Evolutionary conservation across 2,113 vertebrate species (phyloP).

Genomic region (Xerus inauris): DNA sequence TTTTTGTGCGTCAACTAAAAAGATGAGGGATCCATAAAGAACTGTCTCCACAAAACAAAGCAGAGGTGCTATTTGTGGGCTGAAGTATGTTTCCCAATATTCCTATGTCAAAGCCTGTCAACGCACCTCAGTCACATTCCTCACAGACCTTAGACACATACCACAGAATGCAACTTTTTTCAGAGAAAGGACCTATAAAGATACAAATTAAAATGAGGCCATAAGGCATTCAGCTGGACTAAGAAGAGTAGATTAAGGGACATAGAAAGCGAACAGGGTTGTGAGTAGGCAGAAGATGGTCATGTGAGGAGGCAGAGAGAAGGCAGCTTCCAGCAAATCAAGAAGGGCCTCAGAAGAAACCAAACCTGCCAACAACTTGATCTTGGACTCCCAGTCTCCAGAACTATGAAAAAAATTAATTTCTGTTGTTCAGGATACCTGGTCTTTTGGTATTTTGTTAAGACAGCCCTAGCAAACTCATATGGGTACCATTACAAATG

Average conservation of each 20-base stretch:
- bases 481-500: background rate
- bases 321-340: background rate
- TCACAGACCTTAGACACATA: background rate
- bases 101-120: too few species aligned
- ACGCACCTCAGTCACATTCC: background rate
- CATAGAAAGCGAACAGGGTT: background rate
- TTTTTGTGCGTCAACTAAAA: background rate
- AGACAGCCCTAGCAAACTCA: background rate
- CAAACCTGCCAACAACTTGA: background rate
- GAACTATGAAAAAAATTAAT: background rate
- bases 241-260: background rate
- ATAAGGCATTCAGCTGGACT: too few species aligned
- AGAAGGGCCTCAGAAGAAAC: background rate
- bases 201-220: background rate
- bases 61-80: background rate
- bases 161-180: background rate
- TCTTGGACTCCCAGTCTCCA: background rate
- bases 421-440: background rate
- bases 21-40: background rate
- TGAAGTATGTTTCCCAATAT: fast-evolving
- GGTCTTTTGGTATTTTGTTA: background rate
- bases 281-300: background rate
- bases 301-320: background rate
- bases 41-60: background rate
- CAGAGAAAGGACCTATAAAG: background rate